Conservation (phyloP, 2,888 invertebrate species). For the Phragmatobia fuliginosa region DNA sequence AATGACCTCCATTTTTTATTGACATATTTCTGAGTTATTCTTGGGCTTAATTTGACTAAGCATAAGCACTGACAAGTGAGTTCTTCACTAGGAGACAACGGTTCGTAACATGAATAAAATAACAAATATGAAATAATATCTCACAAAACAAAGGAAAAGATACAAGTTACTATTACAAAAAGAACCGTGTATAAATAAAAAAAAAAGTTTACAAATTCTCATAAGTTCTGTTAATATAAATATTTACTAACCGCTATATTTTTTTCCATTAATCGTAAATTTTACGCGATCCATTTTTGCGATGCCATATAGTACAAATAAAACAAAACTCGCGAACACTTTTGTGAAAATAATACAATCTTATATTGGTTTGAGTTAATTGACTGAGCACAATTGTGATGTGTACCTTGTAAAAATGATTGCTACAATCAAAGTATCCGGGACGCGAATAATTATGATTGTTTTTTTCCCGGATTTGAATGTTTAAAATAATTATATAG, state of each 20-base stretch:
- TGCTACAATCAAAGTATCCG: not conserved
- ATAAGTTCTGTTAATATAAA: not conserved
- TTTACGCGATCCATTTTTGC: conserved; percentile 55
- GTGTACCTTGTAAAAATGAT: not conserved
- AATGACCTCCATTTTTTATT: not conserved
- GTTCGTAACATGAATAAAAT: not conserved
- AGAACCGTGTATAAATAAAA: not conserved
- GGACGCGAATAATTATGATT: not conserved
- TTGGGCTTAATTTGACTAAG: not conserved
- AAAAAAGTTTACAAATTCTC: not conserved
- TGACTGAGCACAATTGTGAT: not conserved
- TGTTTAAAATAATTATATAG: not conserved
- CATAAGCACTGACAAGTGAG: not conserved
- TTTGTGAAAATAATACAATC: not conserved
- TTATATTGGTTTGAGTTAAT: not conserved
- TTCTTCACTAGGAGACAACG: not conserved
- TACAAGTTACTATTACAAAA: not conserved
- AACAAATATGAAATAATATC: not conserved
- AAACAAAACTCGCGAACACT: not conserved
- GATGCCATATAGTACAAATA: not conserved
- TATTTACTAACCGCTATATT: conserved; percentile 53
- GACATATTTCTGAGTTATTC: too few species aligned
- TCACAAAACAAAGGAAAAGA: not conserved
- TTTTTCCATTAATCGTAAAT: conserved; percentile 57
- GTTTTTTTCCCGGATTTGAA: not conserved